A percentile compares a stretch with the other conserved stretches of the same genome.
Conservation (phyloP, 2,113 vertebrate species). For the Eulemur rufifrons region DNA sequence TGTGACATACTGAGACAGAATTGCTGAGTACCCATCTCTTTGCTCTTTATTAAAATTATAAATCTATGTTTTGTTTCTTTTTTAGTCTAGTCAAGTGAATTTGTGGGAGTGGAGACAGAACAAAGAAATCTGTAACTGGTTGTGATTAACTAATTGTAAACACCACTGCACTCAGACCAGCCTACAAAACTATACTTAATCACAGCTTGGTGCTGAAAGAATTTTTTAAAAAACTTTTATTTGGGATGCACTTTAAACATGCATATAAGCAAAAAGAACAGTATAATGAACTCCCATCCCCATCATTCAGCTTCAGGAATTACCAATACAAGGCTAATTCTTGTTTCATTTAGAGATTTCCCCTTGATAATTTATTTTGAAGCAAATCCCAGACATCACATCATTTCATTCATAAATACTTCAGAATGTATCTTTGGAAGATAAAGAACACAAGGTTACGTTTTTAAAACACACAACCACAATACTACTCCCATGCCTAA, state of each 20-base stretch:
- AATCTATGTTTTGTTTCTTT: no score
- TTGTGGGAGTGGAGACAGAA: no score
- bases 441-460: neutral
- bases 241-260: conserved; percentile 12
- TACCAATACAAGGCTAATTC: neutral
- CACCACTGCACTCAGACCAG: no score
- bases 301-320: neutral
- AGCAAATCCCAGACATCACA: neutral
- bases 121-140: no score
- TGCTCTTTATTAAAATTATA: conserved; percentile 13
- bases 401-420: neutral
- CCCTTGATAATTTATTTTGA: neutral
- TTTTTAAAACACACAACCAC: neutral
- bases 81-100: no score
- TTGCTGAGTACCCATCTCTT: neutral
- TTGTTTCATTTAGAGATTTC: neutral
- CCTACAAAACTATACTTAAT: conserved; percentile 24
- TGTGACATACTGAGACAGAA: neutral
- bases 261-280: neutral
- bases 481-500: neutral
- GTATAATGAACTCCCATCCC: neutral
- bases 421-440: neutral
- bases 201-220: neutral
- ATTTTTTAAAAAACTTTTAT: neutral
- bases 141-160: no score